Evolutionary conservation across 2,888 invertebrate species (phyloP).

Genomic region (Rotaria socialis): DNA sequence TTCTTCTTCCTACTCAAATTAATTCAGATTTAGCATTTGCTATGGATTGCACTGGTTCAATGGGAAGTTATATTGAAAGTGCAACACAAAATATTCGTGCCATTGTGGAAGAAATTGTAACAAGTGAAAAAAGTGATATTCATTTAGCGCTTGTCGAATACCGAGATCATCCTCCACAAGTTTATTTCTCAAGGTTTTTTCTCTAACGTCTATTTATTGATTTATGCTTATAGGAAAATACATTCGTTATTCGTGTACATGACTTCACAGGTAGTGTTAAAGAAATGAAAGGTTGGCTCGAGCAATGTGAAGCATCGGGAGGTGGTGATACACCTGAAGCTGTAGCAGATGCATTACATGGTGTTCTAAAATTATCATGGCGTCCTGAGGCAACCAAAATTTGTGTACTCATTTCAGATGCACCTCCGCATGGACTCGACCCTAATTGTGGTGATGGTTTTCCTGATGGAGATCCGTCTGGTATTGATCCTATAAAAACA

Average conservation of each 20-base stretch:
- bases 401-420: constrained; percentile 12
- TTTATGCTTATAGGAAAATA: constrained; percentile 47
- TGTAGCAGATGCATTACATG: constrained; percentile 54
- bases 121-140: constrained; percentile 53
- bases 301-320: constrained; percentile 51
- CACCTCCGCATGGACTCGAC: constrained; percentile 29
- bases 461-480: constrained; percentile 41
- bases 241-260: constrained; percentile 53
- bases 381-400: constrained; percentile 51
- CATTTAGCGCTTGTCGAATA: constrained; percentile 54
- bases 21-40: constrained; percentile 54
- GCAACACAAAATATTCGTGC: constrained; percentile 52
- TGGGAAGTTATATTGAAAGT: constrained; percentile 53
- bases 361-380: constrained; percentile 53
- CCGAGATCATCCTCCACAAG: constrained; percentile 55
- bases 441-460: constrained; percentile 52
- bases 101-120: constrained; percentile 54
- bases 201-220: not conserved
- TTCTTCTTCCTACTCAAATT: not conserved
- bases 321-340: constrained; percentile 55
- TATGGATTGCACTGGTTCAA: constrained; percentile 56
- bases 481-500: not conserved
- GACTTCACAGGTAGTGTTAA: constrained; percentile 53
- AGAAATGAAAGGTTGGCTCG: constrained; percentile 53
- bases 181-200: not conserved